Conservation (phyloP, 2,797 vertebrate genomes). For the Chiloscyllium punctatum region DNA sequence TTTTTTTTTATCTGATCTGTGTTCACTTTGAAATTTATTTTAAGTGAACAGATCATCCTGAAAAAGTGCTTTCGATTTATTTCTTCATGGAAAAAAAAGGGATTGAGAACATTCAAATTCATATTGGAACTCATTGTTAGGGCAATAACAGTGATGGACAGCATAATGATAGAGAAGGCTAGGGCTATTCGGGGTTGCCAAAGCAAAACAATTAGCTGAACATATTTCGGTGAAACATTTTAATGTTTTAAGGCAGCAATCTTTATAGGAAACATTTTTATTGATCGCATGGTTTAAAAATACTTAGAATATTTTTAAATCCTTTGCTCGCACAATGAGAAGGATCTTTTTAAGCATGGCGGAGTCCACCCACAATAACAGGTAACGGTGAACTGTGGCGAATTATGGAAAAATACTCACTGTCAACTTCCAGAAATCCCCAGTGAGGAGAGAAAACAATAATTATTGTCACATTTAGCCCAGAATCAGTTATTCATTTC, state of each 20-base stretch:
- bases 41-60: background rate
- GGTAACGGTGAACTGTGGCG: constrained; percentile 25
- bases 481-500: constrained; percentile 3
- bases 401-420: constrained; percentile 34
- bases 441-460: constrained; percentile 13
- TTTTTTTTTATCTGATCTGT: background rate
- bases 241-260: background rate
- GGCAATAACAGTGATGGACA: background rate
- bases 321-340: constrained; percentile 19
- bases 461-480: background rate
- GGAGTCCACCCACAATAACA: background rate
- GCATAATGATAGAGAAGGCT: background rate
- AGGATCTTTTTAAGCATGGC: constrained; percentile 30
- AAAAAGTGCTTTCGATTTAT: background rate
- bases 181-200: too few relatives aligned
- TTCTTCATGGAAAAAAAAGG: background rate
- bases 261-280: background rate
- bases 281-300: background rate
- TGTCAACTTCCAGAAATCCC: background rate
- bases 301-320: background rate
- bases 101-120: background rate
- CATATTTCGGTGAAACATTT: background rate
- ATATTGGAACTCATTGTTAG: background rate
- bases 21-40: background rate
- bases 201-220: background rate